These are phyloP conservation scores for Leptodactylus fallax DNA, from an alignment of 2,797 vertebrate species.

Conservation along the genomic window DNA sequence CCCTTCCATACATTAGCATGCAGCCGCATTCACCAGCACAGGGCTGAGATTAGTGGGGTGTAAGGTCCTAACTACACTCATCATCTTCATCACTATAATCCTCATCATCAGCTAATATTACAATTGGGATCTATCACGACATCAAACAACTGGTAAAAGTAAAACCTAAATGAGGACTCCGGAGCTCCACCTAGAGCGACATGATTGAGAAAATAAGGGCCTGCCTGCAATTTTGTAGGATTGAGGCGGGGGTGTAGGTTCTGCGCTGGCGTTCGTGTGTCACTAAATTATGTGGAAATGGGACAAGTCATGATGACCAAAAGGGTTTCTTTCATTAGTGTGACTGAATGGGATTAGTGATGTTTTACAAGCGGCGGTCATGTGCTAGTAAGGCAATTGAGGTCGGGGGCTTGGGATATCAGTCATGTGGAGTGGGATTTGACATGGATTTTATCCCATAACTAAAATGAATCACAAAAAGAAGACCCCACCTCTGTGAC, in stretches of 20 bases:
- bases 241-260: not conserved
- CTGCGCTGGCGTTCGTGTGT: not conserved
- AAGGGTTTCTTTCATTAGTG: conserved; percentile 1
- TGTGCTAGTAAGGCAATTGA: not conserved
- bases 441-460: not conserved
- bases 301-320: not conserved
- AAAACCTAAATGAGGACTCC: conserved; percentile 1
- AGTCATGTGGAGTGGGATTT: conserved; percentile 8
- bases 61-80: not conserved
- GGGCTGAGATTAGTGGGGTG: conserved; percentile 13
- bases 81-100: not conserved
- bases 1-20: not conserved
- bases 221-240: conserved; percentile 7
- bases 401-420: not conserved
- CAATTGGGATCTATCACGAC: not conserved
- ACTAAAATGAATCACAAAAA: not conserved
- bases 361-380: not conserved
- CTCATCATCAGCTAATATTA: not conserved
- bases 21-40: not conserved
- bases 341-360: not conserved
- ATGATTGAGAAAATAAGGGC: not conserved
- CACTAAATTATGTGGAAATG: conserved; percentile 7
- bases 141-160: conserved; percentile 8
- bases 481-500: not conserved
- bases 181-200: not conserved